A percentile compares a stretch with the other conserved stretches of the same genome.
phyloP scores from a whole-genome alignment of 2,797 vertebrate genomes.

The Hydrophis major region DNA sequence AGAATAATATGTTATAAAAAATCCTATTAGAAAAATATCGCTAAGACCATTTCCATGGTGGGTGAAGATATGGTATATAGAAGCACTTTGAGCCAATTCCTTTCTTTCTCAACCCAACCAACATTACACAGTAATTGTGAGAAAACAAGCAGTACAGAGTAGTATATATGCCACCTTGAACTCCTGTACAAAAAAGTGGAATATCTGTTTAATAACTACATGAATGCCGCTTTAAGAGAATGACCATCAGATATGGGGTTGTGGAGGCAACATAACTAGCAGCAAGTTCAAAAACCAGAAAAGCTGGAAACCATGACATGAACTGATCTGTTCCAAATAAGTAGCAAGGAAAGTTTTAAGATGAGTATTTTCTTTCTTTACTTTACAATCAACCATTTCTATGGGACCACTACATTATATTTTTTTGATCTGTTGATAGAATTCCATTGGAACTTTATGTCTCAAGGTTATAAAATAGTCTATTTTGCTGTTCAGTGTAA shows the following conservation, averaged over 20 bases:
- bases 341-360: background rate
- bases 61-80: background rate
- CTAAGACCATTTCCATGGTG: background rate
- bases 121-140: background rate
- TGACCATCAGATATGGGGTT: background rate
- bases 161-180: background rate
- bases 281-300: background rate
- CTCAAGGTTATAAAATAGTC: background rate
- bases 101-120: background rate
- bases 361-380: background rate
- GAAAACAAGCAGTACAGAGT: background rate
- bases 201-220: background rate
- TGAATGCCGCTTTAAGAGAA: background rate
- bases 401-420: background rate
- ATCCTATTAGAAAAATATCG: background rate
- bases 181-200: background rate
- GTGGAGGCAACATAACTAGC: background rate
- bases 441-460: background rate
- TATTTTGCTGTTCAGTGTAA: background rate
- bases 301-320: background rate
- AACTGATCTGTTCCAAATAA: background rate
- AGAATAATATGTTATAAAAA: background rate
- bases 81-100: background rate
- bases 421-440: background rate
- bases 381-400: background rate